Conservation (phyloP, 2,113 vertebrate genomes). For the Sander lucioperca region DNA sequence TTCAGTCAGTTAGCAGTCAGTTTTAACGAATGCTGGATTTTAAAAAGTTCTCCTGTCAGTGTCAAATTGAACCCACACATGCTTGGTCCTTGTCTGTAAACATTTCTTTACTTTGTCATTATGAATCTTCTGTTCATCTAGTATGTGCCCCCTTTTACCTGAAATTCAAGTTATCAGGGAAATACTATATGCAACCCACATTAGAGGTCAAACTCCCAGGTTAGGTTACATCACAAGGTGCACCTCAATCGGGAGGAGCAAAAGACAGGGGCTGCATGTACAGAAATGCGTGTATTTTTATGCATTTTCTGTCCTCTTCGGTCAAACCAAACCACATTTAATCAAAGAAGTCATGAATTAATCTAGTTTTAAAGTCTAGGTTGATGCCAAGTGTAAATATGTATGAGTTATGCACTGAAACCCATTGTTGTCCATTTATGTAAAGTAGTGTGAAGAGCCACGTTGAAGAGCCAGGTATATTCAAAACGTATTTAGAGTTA, state of each 20-base stretch:
- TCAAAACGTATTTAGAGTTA: conserved; percentile 32
- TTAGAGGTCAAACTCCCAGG: neutral
- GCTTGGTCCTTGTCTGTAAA: conserved; percentile 1
- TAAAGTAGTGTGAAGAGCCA: conserved; percentile 49
- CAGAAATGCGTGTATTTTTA: neutral
- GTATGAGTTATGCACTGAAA: conserved; percentile 39
- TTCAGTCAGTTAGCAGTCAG: conserved; percentile 12
- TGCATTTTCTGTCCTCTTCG: neutral
- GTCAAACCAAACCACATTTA: neutral
- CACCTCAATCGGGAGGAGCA: neutral
- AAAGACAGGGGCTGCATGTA: neutral
- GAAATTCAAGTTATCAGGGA: neutral
- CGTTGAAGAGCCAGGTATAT: conserved; percentile 45
- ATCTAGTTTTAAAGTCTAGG: neutral
- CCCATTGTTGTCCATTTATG: conserved; percentile 45
- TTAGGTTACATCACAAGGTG: neutral
- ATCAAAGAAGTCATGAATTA: neutral
- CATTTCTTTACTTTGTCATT: conserved; percentile 28
- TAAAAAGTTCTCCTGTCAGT: neutral
- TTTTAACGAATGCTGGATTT: conserved; percentile 7
- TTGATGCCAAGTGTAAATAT: conserved; percentile 30
- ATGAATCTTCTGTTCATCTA: neutral
- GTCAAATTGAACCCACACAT: conserved; percentile 22
- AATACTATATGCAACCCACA: neutral
- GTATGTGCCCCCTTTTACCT: neutral